Evolutionary conservation across 2,113 vertebrate species (phyloP).

Genomic region (Hippoglossus stenolepis): DNA sequence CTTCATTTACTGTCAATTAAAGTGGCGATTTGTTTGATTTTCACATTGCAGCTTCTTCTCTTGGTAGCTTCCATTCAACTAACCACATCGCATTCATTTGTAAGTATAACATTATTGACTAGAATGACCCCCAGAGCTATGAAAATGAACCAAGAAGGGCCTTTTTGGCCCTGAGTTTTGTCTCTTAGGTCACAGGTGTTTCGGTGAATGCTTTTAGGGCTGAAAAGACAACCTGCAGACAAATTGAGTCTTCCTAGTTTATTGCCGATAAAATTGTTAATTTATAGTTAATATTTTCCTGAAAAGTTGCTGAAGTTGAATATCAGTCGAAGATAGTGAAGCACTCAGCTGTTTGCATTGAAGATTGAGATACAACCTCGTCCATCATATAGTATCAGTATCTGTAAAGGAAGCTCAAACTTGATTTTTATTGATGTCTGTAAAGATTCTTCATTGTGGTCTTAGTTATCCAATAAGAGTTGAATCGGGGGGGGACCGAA

Average conservation of each 20-base stretch:
- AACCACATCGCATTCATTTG: no score
- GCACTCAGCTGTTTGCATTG: background rate
- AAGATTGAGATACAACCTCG: background rate
- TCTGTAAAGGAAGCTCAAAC: no score
- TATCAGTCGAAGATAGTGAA: background rate
- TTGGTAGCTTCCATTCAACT: no score
- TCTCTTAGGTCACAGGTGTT: no score
- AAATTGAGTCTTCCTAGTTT: background rate
- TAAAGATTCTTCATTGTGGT: background rate
- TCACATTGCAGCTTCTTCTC: no score
- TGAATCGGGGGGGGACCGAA: background rate
- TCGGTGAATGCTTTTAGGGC: background rate
- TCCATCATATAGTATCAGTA: background rate
- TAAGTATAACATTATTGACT: no score
- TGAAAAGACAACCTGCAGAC: background rate
- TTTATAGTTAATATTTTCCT: no score
- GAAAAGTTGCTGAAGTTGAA: background rate
- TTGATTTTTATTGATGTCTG: background rate
- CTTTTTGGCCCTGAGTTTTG: no score
- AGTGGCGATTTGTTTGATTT: no score
- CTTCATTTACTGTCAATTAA: no score
- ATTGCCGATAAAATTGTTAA: background rate
- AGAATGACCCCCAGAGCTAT: no score
- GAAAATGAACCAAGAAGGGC: no score
- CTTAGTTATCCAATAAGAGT: background rate